Conservation (phyloP, 1,140 invertebrate genomes). For the Triops cancriformis region DNA sequence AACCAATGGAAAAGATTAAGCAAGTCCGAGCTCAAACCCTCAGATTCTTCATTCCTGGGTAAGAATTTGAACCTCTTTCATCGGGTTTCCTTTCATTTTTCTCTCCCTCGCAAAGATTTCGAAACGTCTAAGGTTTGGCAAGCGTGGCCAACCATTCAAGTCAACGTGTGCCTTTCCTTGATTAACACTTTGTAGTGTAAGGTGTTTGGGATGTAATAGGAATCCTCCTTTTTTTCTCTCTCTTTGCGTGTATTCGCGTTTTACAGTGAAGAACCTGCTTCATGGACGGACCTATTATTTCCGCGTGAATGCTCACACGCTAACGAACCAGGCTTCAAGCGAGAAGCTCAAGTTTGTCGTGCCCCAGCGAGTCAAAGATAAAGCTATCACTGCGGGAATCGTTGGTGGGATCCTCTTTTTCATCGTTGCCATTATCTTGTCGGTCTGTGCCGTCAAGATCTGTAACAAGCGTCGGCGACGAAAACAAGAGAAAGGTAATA, state of each 20-base stretch:
- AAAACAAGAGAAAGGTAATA: slow-evolving; percentile 92
- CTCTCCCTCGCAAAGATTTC: neutral
- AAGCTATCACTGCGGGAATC: slow-evolving; percentile 85
- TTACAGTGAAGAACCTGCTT: slow-evolving; percentile 78
- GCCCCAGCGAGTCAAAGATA: slow-evolving; percentile 77
- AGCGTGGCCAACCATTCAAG: neutral
- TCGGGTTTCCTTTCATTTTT: neutral
- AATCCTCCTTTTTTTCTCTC: neutral
- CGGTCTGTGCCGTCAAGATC: slow-evolving; percentile 91
- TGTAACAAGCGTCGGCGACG: slow-evolving; percentile 91
- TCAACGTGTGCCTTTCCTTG: neutral
- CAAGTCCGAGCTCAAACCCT: slow-evolving; percentile 73
- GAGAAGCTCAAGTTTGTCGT: slow-evolving; percentile 78
- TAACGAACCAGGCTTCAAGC: slow-evolving; percentile 69
- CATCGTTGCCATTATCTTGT: slow-evolving; percentile 90
- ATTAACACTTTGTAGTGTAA: slow-evolving; percentile 7
- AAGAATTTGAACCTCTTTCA: slow-evolving; percentile 33
- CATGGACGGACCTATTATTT: slow-evolving; percentile 83
- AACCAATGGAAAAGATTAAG: slow-evolving; percentile 77
- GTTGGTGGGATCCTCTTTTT: slow-evolving; percentile 92
- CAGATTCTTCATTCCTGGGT: slow-evolving; percentile 79
- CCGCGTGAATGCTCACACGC: slow-evolving; percentile 74
- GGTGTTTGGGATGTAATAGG: neutral
- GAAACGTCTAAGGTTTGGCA: neutral
- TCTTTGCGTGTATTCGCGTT: slow-evolving; percentile 16